Percentiles rank a stretch among this genome's conserved stretches.
Conservation (phyloP, 2,888 invertebrate genomes). For the Trichopoda pennipes region DNA sequence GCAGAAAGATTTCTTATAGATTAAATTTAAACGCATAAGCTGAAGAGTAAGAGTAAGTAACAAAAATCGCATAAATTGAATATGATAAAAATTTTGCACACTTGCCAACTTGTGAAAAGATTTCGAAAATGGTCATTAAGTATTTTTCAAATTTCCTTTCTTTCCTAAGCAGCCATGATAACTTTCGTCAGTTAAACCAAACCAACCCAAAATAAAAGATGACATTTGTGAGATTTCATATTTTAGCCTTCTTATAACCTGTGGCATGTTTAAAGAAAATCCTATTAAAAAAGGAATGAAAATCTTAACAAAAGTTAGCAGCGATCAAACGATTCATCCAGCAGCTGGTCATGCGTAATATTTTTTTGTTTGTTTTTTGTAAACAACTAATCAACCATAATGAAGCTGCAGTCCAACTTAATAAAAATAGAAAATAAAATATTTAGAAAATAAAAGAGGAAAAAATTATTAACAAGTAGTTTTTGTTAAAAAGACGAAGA, state of each 20-base stretch:
- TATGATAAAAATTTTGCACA: conserved; percentile 35
- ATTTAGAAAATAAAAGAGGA: conserved; percentile 23
- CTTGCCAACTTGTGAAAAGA: conserved; percentile 42
- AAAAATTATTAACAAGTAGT: conserved; percentile 32
- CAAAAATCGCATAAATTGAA: conserved; percentile 1
- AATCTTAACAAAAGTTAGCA: conserved; percentile 26
- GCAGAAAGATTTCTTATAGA: neutral
- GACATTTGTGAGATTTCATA: conserved; percentile 65
- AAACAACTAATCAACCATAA: conserved; percentile 63
- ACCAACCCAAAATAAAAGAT: conserved; percentile 49
- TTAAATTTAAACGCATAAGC: neutral
- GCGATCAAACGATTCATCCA: conserved; percentile 35
- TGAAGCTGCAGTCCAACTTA: conserved; percentile 43
- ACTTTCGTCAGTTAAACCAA: conserved; percentile 50
- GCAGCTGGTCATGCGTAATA: conserved; percentile 63
- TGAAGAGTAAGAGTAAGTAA: no score
- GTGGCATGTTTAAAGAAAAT: conserved; percentile 41
- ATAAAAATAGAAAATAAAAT: conserved; percentile 14
- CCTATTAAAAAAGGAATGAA: neutral
- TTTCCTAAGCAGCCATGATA: conserved; percentile 10
- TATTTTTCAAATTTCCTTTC: conserved; percentile 1
- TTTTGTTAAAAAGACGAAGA: conserved; percentile 4
- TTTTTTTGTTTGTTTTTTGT: no score
- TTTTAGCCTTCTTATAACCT: conserved; percentile 61
- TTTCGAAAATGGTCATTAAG: conserved; percentile 29